phyloP scores from a whole-genome alignment of 30 jellyfish, hydroid and myxozoan species.

The Hydractinia echinata region DNA sequence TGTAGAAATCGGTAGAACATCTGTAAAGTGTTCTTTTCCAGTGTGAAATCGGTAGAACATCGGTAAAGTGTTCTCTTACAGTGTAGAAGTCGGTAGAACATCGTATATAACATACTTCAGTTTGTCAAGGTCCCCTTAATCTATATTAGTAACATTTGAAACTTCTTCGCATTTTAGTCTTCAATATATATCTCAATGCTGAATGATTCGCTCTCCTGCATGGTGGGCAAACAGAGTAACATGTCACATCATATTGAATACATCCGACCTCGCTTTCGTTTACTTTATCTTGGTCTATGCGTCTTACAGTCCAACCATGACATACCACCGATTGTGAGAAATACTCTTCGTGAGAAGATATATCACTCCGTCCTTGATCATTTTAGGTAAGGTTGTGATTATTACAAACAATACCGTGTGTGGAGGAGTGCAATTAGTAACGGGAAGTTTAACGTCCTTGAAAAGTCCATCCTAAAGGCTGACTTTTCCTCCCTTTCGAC shows the following conservation, averaged over 20 bases:
- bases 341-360: constrained; percentile 62
- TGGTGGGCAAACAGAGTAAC: constrained; percentile 65
- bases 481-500: too few species aligned
- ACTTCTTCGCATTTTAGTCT: constrained; percentile 39
- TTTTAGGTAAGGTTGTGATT: constrained; percentile 51
- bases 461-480: too few species aligned
- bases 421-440: too few species aligned
- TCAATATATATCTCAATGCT: constrained; percentile 78
- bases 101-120: too few species aligned
- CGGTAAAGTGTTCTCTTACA: too few species aligned
- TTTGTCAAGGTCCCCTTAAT: too few species aligned
- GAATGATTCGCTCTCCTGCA: constrained; percentile 54
- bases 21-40: too few species aligned
- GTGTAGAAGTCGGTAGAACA: too few species aligned
- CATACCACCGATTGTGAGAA: constrained; percentile 66
- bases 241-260: constrained; percentile 51
- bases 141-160: not conserved
- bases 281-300: constrained; percentile 80
- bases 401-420: too few species aligned
- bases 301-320: constrained; percentile 49
- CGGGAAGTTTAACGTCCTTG: too few species aligned
- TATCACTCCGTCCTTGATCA: constrained; percentile 80
- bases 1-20: too few species aligned
- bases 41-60: too few species aligned
- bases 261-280: constrained; percentile 73